These are phyloP conservation scores for Phataginus tetradactyla DNA, from an alignment of 2,797 vertebrate genomes.

Conservation along the genomic window DNA sequence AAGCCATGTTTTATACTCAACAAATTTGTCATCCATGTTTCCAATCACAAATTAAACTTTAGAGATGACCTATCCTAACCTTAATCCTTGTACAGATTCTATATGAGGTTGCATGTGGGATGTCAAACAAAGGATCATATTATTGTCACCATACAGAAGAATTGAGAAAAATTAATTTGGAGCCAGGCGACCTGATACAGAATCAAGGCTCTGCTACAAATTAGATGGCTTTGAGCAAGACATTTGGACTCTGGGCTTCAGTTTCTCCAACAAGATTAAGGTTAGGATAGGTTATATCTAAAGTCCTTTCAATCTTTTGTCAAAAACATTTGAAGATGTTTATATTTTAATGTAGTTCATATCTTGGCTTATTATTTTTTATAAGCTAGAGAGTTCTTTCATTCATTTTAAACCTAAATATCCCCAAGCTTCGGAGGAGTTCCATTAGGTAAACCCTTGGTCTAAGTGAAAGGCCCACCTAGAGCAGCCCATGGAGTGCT, in stretches of 20 bases:
- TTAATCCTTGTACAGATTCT: background rate
- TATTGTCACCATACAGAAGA: slow-evolving; percentile 7
- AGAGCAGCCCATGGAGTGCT: background rate
- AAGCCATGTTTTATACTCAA: background rate
- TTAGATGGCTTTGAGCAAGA: background rate
- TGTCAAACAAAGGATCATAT: background rate
- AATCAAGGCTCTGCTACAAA: background rate
- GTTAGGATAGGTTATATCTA: background rate
- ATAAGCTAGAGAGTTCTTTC: background rate
- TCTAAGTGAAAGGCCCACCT: background rate
- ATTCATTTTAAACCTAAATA: slow-evolving; percentile 20
- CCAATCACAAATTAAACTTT: background rate
- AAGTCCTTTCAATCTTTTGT: background rate
- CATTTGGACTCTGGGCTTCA: background rate
- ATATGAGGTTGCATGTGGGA: background rate
- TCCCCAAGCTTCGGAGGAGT: background rate
- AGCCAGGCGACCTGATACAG: background rate
- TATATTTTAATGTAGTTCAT: background rate
- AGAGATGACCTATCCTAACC: background rate
- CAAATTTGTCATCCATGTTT: background rate
- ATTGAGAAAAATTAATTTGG: background rate
- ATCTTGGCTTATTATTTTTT: background rate
- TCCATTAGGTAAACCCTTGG: background rate
- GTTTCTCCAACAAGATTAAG: background rate
- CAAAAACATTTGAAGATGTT: background rate